Percentiles rank a stretch among this genome's conserved stretches.
phyloP scores from a whole-genome alignment of 2,888 invertebrate genomes.

The Lapara coniferarum region DNA sequence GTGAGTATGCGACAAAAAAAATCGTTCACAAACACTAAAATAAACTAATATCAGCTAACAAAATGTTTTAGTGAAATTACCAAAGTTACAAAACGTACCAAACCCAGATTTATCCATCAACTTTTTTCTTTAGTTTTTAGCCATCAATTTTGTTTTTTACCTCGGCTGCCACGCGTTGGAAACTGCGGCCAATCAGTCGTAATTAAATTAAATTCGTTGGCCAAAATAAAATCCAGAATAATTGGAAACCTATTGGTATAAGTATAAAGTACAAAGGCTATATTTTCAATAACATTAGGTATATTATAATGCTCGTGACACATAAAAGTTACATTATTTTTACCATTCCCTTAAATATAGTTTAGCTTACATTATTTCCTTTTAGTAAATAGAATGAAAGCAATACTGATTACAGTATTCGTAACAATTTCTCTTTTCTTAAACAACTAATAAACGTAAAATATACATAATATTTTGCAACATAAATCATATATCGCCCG shows the following conservation, averaged over 20 bases:
- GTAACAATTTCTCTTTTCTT: neutral
- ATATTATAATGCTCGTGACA: neutral
- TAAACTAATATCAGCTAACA: no score
- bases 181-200: slow-evolving; percentile 18
- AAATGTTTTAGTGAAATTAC: no score
- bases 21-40: no score
- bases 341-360: neutral
- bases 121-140: slow-evolving; percentile 19
- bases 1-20: no score
- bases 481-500: neutral
- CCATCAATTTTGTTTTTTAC: slow-evolving; percentile 18
- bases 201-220: slow-evolving; percentile 21
- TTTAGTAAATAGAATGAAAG: no score
- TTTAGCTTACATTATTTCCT: neutral
- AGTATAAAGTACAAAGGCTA: neutral
- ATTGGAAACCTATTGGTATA: neutral
- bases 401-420: neutral
- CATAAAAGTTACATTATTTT: neutral
- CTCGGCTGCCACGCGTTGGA: neutral
- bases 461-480: neutral
- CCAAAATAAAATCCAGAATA: slow-evolving; percentile 14
- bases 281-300: neutral
- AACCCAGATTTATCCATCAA: slow-evolving; percentile 6
- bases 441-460: neutral
- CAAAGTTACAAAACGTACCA: neutral